phyloP scores from a whole-genome alignment of 2,888 invertebrate genomes.

The Galeruca laticollis region DNA sequence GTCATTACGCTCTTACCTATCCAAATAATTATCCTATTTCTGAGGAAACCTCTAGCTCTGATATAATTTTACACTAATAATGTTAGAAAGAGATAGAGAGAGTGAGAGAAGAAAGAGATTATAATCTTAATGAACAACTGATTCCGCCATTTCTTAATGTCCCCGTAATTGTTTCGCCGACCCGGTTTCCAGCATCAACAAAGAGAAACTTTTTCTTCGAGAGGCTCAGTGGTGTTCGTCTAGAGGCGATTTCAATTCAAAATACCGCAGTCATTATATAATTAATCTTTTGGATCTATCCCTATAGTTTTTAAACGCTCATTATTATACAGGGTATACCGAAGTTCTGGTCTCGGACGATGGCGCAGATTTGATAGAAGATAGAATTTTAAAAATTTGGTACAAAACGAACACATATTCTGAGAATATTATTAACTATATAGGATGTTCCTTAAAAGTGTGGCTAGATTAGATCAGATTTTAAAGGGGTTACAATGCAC shows the following conservation, averaged over 20 bases:
- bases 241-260: neutral
- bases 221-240: conserved; percentile 4
- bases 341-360: too few species aligned
- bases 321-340: too few species aligned
- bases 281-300: neutral
- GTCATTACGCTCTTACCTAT: too few species aligned
- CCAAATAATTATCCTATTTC: neutral
- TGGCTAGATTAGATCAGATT: too few species aligned
- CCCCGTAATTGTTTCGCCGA: conserved; percentile 27
- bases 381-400: too few species aligned
- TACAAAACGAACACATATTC: too few species aligned
- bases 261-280: neutral
- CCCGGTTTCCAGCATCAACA: conserved; percentile 26
- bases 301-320: neutral
- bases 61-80: conserved; percentile 21
- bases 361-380: too few species aligned
- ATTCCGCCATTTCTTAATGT: conserved; percentile 30
- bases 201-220: conserved; percentile 23
- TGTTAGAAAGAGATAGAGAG: conserved; percentile 2
- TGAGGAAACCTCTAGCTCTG: neutral
- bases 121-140: conserved; percentile 27
- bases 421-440: too few species aligned
- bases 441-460: too few species aligned
- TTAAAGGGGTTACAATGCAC: too few species aligned
- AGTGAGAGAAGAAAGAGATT: conserved; percentile 20